Evolutionary conservation across 2,797 vertebrate genomes (phyloP).

Genomic region (Eupleurogrammus muticus): DNA sequence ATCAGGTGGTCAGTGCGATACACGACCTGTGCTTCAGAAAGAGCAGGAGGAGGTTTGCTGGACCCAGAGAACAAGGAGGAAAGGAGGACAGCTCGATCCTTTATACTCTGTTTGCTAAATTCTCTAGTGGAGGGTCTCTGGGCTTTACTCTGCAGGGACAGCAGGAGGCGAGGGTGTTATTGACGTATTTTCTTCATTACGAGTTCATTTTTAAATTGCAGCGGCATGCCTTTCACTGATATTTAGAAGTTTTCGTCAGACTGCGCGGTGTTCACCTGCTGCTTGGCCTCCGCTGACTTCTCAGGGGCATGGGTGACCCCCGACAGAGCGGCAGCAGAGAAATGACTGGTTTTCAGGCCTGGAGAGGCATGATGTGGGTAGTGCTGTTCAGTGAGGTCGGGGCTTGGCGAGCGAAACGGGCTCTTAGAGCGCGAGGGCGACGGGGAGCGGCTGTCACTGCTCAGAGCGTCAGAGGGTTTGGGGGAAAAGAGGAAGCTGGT

Average conservation of each 20-base stretch:
- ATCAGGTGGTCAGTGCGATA: slow-evolving; percentile 12
- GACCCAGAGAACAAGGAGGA: slow-evolving; percentile 89
- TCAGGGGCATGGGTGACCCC: slow-evolving; percentile 84
- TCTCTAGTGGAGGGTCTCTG: slow-evolving; percentile 86
- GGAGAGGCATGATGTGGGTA: slow-evolving; percentile 71
- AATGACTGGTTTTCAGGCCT: slow-evolving; percentile 59
- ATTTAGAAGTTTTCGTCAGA: background rate
- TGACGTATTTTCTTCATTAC: background rate
- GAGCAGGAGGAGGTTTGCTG: slow-evolving; percentile 64
- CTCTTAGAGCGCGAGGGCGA: slow-evolving; percentile 33
- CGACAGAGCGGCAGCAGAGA: slow-evolving; percentile 22
- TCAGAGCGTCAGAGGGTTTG: slow-evolving; percentile 19
- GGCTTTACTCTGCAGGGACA: slow-evolving; percentile 84
- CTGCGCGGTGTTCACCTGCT: slow-evolving; percentile 86
- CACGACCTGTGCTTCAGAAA: slow-evolving; percentile 56
- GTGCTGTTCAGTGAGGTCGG: slow-evolving; percentile 54
- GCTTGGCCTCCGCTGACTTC: slow-evolving; percentile 84
- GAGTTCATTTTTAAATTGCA: background rate
- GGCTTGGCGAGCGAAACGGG: slow-evolving; percentile 65
- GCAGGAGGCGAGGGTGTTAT: background rate
- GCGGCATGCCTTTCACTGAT: background rate
- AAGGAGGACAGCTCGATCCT: slow-evolving; percentile 91
- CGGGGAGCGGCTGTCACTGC: slow-evolving; percentile 48
- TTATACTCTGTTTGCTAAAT: slow-evolving; percentile 91
- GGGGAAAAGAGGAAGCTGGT: slow-evolving; percentile 68